phyloP scores from a whole-genome alignment of 2,888 invertebrate genomes.

The Latrodectus hesperus region DNA sequence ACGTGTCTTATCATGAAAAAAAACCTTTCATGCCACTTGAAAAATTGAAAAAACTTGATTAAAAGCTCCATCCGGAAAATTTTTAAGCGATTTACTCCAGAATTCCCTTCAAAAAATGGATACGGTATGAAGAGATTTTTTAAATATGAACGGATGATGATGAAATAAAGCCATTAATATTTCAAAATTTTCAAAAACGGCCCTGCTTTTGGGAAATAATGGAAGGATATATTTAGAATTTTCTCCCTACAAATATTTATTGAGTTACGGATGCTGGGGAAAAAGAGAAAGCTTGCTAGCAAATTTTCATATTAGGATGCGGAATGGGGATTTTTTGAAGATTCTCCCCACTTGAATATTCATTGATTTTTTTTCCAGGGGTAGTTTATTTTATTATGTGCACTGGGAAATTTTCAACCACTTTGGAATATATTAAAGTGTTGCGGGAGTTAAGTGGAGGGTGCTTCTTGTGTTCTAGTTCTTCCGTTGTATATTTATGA shows the following conservation, averaged over 20 bases:
- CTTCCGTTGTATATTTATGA: too few species aligned
- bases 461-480: too few species aligned
- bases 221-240: conserved; percentile 24
- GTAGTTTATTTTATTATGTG: neutral
- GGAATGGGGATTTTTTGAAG: neutral
- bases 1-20: neutral
- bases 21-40: neutral
- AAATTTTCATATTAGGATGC: conserved; percentile 1
- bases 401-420: neutral
- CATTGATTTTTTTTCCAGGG: conserved; percentile 11
- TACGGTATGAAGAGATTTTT: neutral
- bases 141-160: conserved; percentile 23
- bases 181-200: conserved; percentile 20
- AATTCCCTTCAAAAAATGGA: neutral
- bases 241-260: conserved; percentile 28
- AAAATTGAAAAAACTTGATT: neutral
- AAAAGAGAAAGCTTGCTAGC: neutral
- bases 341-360: conserved; percentile 25
- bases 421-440: neutral
- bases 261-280: conserved; percentile 15
- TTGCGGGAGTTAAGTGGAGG: neutral
- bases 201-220: conserved; percentile 18
- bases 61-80: neutral
- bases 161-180: conserved; percentile 42
- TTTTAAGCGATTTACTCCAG: neutral